These are phyloP conservation scores for Tribolium freemani DNA, from an alignment of 2,888 invertebrate species.

Conservation along the genomic window DNA sequence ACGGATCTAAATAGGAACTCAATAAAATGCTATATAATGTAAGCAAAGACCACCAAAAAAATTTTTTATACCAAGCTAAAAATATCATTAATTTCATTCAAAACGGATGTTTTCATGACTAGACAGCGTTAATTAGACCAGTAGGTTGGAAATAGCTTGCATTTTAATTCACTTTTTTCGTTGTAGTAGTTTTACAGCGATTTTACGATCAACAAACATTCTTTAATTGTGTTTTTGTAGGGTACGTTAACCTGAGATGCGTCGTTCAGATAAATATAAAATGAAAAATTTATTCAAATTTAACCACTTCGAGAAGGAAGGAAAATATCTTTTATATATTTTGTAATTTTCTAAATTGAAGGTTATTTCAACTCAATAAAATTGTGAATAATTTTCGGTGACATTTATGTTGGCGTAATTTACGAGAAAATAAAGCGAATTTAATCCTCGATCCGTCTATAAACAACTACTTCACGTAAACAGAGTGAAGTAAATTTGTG, in stretches of 20 bases:
- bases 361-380: background rate
- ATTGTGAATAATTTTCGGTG: background rate
- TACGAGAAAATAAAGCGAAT: background rate
- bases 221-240: background rate
- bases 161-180: too few species aligned
- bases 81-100: too few species aligned
- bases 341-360: background rate
- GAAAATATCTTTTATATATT: too few species aligned
- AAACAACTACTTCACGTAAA: background rate
- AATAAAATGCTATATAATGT: too few species aligned
- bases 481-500: background rate
- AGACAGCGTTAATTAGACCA: too few species aligned
- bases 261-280: background rate
- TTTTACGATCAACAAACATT: background rate
- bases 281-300: too few species aligned
- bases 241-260: background rate
- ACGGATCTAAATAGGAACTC: too few species aligned
- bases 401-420: background rate
- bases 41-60: too few species aligned
- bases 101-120: too few species aligned
- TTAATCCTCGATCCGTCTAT: background rate
- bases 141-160: too few species aligned
- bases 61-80: too few species aligned
- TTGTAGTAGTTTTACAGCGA: background rate
- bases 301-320: too few species aligned